phyloP scores from a whole-genome alignment of 2,113 vertebrate genomes.

The Xenopus laevis region DNA sequence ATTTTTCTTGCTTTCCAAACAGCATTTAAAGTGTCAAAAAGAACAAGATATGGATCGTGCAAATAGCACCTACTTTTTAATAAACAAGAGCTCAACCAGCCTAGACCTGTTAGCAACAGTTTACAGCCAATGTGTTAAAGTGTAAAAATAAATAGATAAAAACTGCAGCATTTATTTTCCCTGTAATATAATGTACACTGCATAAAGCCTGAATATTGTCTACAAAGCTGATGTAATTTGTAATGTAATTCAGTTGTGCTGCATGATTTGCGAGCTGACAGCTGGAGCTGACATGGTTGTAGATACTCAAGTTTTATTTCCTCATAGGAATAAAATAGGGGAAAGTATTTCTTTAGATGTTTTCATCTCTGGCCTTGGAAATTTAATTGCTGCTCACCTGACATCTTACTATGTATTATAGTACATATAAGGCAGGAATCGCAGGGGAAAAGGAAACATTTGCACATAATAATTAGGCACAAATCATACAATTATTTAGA shows the following conservation, averaged over 20 bases:
- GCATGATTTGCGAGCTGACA: constrained; percentile 43
- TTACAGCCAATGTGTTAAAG: neutral
- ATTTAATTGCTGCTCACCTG: constrained; percentile 38
- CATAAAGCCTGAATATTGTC: constrained; percentile 34
- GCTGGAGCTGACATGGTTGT: constrained; percentile 42
- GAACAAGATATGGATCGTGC: no score
- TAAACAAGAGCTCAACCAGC: neutral
- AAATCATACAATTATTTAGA: neutral
- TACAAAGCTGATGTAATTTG: constrained; percentile 42
- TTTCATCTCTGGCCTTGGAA: constrained; percentile 39
- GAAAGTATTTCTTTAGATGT: constrained; percentile 39
- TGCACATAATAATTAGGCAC: neutral
- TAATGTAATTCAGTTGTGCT: constrained; percentile 45
- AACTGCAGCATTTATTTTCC: constrained; percentile 12
- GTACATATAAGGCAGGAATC: constrained; percentile 2
- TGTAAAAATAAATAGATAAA: neutral
- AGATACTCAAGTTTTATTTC: constrained; percentile 47
- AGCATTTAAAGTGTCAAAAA: no score
- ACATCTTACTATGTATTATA: neutral
- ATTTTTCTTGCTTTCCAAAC: no score
- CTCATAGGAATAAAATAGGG: constrained; percentile 43
- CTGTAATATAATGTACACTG: constrained; percentile 22
- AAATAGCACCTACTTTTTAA: no score
- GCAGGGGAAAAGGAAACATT: constrained; percentile 8
- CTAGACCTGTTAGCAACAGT: neutral